Conservation (phyloP, 2,888 invertebrate species). For the Tenthredo amoena region DNA sequence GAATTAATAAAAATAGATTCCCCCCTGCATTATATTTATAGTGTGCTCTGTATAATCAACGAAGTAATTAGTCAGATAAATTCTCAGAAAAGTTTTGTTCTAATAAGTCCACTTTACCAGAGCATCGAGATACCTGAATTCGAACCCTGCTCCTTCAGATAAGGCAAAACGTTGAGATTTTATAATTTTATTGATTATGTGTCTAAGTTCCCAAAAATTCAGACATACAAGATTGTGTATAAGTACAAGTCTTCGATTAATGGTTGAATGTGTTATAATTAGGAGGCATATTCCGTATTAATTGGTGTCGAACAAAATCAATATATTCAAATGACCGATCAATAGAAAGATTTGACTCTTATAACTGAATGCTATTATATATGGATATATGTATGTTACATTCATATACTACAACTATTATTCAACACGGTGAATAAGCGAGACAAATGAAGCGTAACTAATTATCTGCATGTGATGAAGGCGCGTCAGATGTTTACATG, state of each 20-base stretch:
- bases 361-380: background rate
- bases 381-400: background rate
- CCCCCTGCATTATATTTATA: background rate
- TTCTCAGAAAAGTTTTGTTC: background rate
- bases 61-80: background rate
- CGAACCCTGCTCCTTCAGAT: no score
- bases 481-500: constrained; percentile 19
- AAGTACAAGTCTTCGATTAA: background rate
- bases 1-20: background rate
- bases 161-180: background rate
- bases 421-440: constrained; percentile 5
- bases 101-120: background rate
- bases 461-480: constrained; percentile 8
- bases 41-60: background rate
- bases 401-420: background rate
- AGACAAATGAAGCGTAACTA: constrained; percentile 37
- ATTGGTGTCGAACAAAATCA: background rate
- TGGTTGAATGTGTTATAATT: background rate
- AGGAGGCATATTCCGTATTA: background rate
- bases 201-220: background rate
- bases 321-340: background rate
- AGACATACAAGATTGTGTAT: background rate
- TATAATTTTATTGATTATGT: background rate
- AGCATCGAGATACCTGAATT: no score
- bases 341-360: background rate